Base-by-base conservation (phyloP, 2,797 vertebrate species). In the Ceryle rudis region DNA sequence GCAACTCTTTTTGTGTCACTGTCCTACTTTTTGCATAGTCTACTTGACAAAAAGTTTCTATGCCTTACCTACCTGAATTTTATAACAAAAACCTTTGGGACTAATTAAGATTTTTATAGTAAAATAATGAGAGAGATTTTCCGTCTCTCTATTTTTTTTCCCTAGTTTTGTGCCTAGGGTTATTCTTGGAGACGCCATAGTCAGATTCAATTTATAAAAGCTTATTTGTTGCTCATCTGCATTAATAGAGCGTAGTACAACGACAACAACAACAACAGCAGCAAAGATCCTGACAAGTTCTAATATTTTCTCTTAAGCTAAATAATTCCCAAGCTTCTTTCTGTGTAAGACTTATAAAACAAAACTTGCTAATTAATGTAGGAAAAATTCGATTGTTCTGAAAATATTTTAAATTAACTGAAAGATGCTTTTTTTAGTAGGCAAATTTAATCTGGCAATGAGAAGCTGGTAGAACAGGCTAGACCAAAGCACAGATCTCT, bases 81-180 rank as follows among this genome's bases (percentile, higher is more conserved):
- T 98, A 96, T 97, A 96, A 91, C 81, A 95, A 96, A 89, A 97
- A 94, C 97, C 97, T 97, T 93, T 96, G 97, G 97, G 98, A 98
- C 96, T 98, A 98, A 98, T 98, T 98, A 98, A 97, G 97, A 97
- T 97, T 98, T 97, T 97, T 97, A 97, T 39, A 97, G 92, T 83
- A 95, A 97, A 97, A 97, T 97, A 97, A 97, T 95, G 96, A 97
- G 97, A 96, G 85, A 97, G 47, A 87, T 97, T 97, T 95, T 95
- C 92, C 87, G 57, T 89, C 91, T 97, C 81, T 90, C 15, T 83
- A 8, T 79, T 75, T 89, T 66, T 26, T 86, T 67, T 4, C 4
- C 23, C 92, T 69, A 57, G 83, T 96, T 97, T 97, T 92, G 82
- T 65, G 97, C 97, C 95, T 95, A 96, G 70, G 96, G 97, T 97